These are phyloP conservation scores for Chaetops frenatus DNA, from an alignment of 2,113 vertebrate genomes.

Conservation along the genomic window DNA sequence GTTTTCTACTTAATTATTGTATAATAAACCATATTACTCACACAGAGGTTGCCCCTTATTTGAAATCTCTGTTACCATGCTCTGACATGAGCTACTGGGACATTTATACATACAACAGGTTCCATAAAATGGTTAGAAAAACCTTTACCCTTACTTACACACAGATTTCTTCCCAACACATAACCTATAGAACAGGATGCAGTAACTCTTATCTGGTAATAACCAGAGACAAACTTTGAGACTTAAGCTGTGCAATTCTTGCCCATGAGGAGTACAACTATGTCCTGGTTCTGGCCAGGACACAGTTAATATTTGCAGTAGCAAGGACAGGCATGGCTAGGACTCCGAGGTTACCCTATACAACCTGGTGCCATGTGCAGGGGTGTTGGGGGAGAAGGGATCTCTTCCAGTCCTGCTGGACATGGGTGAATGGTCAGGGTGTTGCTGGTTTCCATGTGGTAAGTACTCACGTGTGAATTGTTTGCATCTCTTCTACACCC, in stretches of 20 bases:
- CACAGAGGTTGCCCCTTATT: background rate
- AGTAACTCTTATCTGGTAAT: background rate
- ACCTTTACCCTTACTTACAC: background rate
- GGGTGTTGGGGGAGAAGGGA: too few species aligned
- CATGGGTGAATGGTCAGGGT: rapidly evolving
- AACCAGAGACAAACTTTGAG: background rate
- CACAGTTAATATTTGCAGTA: background rate
- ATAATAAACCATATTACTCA: background rate
- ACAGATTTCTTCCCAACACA: background rate
- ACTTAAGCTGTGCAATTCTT: background rate
- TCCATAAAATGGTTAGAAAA: background rate
- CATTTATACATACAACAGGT: background rate
- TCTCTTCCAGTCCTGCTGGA: background rate
- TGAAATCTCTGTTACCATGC: background rate
- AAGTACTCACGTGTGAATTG: rapidly evolving
- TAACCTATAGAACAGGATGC: background rate
- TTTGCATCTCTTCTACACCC: rapidly evolving
- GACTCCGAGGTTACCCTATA: background rate
- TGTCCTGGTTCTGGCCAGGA: background rate
- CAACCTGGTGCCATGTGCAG: background rate
- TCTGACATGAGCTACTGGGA: background rate
- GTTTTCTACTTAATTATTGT: background rate
- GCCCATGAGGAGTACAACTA: background rate
- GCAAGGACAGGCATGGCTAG: background rate
- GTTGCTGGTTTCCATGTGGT: rapidly evolving